Conservation (phyloP, 2,797 vertebrate genomes). For the Trematomus bernacchii region DNA sequence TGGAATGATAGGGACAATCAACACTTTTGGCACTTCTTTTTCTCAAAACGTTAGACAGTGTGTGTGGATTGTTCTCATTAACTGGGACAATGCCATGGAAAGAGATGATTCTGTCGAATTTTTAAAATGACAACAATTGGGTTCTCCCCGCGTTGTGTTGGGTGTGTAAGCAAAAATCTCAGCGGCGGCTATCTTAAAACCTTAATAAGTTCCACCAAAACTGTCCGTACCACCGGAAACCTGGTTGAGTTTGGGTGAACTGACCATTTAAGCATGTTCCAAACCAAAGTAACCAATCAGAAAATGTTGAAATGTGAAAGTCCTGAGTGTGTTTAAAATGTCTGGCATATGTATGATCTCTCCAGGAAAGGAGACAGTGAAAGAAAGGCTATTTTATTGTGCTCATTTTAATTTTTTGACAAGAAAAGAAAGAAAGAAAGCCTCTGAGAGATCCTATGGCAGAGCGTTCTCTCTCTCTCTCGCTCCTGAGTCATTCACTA, state of each 20-base stretch:
- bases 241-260: background rate
- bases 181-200: constrained; percentile 3
- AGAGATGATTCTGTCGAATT: constrained; percentile 12
- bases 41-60: background rate
- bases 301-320: constrained; percentile 9
- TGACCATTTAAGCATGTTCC: constrained; percentile 16
- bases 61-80: background rate
- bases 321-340: constrained; percentile 42
- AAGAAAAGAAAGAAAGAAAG: constrained; percentile 75
- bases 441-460: constrained; percentile 72
- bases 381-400: constrained; percentile 87
- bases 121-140: background rate
- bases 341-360: constrained; percentile 31
- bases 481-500: constrained; percentile 65
- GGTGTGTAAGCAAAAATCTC: constrained; percentile 17
- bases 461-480: constrained; percentile 44
- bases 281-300: constrained; percentile 8
- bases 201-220: background rate
- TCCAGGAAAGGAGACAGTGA: constrained; percentile 74
- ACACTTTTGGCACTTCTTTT: background rate
- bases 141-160: background rate
- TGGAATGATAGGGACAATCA: background rate
- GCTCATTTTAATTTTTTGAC: constrained; percentile 87
- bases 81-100: background rate
- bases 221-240: background rate